Conservation (phyloP, 2,797 vertebrate species). For the Dermochelys coriacea region DNA sequence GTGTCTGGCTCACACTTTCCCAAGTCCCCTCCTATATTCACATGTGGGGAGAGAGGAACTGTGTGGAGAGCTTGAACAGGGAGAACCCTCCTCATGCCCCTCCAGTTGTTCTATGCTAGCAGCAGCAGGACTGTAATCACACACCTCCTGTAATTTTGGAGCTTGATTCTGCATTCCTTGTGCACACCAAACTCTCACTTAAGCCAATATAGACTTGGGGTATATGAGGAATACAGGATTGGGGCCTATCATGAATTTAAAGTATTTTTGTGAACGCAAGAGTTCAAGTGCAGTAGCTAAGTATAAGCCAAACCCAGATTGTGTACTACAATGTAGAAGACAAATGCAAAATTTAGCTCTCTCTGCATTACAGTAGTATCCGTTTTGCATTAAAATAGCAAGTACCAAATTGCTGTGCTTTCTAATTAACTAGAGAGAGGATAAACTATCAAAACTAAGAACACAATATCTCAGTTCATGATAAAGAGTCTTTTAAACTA, state of each 20-base stretch:
- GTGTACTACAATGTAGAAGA: constrained; percentile 26
- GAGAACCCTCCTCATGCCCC: background rate
- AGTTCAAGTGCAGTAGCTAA: constrained; percentile 21
- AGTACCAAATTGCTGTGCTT: constrained; percentile 65
- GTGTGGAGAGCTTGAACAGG: fast-evolving
- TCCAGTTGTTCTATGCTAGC: background rate
- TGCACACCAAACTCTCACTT: background rate
- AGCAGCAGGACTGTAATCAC: background rate
- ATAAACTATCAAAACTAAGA: constrained; percentile 61
- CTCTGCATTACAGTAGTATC: constrained; percentile 1
- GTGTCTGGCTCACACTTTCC: background rate
- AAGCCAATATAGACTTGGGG: background rate
- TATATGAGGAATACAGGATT: background rate
- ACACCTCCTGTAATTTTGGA: background rate
- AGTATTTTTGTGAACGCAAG: background rate
- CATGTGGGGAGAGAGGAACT: background rate
- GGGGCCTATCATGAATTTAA: constrained; percentile 31
- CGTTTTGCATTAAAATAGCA: constrained; percentile 55
- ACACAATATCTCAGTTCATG: constrained; percentile 61
- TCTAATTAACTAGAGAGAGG: constrained; percentile 75
- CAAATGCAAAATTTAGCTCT: constrained; percentile 4
- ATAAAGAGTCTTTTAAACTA: constrained; percentile 52
- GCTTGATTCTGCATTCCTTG: background rate
- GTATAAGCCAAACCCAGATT: constrained; percentile 38
- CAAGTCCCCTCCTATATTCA: background rate